Percentiles rank a stretch among this genome's conserved stretches.
phyloP scores from a whole-genome alignment of 2,888 invertebrate species.

The Electrophaes corylata region DNA sequence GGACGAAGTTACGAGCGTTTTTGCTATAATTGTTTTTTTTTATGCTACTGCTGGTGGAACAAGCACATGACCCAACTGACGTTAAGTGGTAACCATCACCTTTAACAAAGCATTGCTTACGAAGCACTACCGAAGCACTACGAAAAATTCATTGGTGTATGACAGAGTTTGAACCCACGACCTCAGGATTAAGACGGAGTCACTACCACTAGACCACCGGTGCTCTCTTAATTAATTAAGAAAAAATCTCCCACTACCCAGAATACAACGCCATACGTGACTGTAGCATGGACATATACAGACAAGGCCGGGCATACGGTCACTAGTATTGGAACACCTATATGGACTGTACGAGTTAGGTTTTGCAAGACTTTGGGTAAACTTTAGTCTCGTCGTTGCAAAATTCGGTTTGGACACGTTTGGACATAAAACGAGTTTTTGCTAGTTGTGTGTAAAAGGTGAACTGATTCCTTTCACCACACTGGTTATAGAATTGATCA shows the following conservation, averaged over 20 bases:
- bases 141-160: too few species aligned
- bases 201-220: too few species aligned
- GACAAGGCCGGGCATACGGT: slow-evolving; percentile 12
- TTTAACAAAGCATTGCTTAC: too few species aligned
- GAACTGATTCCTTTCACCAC: slow-evolving; percentile 1
- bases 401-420: slow-evolving; percentile 11
- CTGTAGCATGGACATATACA: slow-evolving; percentile 7
- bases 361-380: slow-evolving; percentile 18
- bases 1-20: too few species aligned
- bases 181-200: too few species aligned
- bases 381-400: slow-evolving; percentile 11
- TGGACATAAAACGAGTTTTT: neutral
- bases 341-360: slow-evolving; percentile 10
- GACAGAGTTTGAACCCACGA: too few species aligned
- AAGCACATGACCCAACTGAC: too few species aligned
- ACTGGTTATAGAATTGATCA: neutral
- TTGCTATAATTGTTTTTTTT: too few species aligned
- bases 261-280: slow-evolving; percentile 1
- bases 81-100: too few species aligned
- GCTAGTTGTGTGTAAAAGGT: neutral
- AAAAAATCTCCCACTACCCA: neutral
- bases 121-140: too few species aligned
- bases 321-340: neutral
- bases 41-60: too few species aligned
- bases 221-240: too few species aligned